phyloP scores from a whole-genome alignment of 2,797 vertebrate genomes.

The Hippopotamyrus pictus region DNA sequence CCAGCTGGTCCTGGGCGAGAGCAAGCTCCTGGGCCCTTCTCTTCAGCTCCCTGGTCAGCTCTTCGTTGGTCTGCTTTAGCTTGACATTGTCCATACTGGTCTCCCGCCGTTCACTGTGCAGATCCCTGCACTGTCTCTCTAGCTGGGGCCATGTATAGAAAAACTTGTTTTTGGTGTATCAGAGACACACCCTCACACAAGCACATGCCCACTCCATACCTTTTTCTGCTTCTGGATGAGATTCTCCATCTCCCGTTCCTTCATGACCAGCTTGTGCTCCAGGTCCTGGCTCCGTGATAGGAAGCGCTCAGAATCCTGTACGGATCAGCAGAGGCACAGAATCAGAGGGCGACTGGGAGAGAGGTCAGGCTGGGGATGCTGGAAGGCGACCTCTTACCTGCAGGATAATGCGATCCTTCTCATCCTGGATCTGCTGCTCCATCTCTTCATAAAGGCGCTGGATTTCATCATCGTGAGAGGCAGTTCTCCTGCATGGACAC shows the following conservation, averaged over 20 bases:
- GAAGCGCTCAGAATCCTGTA: slow-evolving; percentile 73
- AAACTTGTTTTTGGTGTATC: neutral
- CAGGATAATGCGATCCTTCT: slow-evolving; percentile 74
- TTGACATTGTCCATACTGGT: slow-evolving; percentile 80
- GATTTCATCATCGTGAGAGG: slow-evolving; percentile 80
- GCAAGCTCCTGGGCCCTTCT: slow-evolving; percentile 68
- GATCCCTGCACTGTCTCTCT: slow-evolving; percentile 71
- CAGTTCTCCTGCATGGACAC: slow-evolving; percentile 68
- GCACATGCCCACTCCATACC: neutral
- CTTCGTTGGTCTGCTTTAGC: slow-evolving; percentile 78
- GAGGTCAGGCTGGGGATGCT: neutral
- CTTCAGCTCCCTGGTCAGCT: slow-evolving; percentile 73
- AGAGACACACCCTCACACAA: neutral
- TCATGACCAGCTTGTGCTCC: slow-evolving; percentile 73
- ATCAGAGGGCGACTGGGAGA: neutral
- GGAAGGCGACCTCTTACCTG: slow-evolving; percentile 55
- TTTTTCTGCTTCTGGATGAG: neutral
- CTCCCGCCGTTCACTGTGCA: slow-evolving; percentile 75
- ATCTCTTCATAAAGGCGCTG: slow-evolving; percentile 86
- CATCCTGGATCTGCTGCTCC: slow-evolving; percentile 85
- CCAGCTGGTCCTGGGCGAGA: slow-evolving; percentile 74
- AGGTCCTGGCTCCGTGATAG: slow-evolving; percentile 72
- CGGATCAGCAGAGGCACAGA: neutral
- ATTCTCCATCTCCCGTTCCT: slow-evolving; percentile 74
- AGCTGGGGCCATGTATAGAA: slow-evolving; percentile 52